A percentile compares a stretch with the other conserved stretches of the same genome.
phyloP scores from a whole-genome alignment of 2,888 invertebrate genomes.

The Tenthredo notha region DNA sequence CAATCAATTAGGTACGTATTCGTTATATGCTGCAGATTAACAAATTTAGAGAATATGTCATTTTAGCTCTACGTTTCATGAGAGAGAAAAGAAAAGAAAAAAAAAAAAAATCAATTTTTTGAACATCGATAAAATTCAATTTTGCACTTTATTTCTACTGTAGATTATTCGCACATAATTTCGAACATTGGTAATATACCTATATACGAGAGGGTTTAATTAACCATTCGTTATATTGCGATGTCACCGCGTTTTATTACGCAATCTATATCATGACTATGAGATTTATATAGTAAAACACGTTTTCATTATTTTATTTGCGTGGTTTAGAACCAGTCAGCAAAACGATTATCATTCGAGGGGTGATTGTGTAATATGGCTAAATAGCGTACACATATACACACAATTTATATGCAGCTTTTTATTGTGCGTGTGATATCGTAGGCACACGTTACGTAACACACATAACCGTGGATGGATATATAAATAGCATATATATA shows the following conservation, averaged over 20 bases:
- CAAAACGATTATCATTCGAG: constrained; percentile 3
- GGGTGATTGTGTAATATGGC: background rate
- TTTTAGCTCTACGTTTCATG: background rate
- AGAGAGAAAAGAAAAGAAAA: no score
- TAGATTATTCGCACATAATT: background rate
- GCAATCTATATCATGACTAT: background rate
- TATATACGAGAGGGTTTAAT: background rate
- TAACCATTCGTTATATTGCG: background rate
- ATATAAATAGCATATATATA: background rate
- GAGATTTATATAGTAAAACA: background rate
- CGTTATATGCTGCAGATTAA: background rate
- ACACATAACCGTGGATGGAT: background rate
- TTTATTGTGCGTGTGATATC: background rate
- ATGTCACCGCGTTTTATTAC: background rate
- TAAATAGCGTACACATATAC: background rate
- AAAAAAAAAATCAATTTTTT: no score
- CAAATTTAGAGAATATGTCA: background rate
- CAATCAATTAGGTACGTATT: constrained; percentile 73
- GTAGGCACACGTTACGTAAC: background rate
- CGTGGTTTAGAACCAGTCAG: background rate
- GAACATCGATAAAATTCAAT: no score
- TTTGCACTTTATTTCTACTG: no score
- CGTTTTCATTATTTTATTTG: background rate
- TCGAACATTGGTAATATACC: background rate
- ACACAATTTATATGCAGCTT: background rate